These are phyloP conservation scores for Teinopalpus imperialis DNA, from an alignment of 2,888 invertebrate species.

Conservation along the genomic window DNA sequence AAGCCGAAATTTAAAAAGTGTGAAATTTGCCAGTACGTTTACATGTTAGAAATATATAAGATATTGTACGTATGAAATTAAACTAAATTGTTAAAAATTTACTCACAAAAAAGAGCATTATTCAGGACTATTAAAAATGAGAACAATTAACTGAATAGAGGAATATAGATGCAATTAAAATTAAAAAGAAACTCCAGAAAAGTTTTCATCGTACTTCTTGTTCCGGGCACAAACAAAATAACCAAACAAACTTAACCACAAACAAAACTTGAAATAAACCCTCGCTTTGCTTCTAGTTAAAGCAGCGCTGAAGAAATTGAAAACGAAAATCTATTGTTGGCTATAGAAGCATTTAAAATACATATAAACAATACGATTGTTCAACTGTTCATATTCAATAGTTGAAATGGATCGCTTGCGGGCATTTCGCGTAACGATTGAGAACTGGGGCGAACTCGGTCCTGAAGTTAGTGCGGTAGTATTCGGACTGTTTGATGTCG, in stretches of 20 bases:
- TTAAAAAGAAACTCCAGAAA: neutral
- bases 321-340: constrained; percentile 25
- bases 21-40: no score
- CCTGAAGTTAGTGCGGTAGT: constrained; percentile 23
- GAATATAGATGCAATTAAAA: no score
- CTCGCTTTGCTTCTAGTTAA: neutral
- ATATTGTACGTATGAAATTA: no score
- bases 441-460: constrained; percentile 34
- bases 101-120: no score
- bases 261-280: constrained; percentile 1
- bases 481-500: constrained; percentile 30
- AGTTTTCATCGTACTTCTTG: neutral
- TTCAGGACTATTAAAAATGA: no score
- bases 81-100: no score
- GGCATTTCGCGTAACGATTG: constrained; percentile 32
- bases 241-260: neutral
- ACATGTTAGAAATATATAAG: no score
- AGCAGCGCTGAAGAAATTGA: constrained; percentile 1
- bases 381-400: constrained; percentile 34
- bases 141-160: no score
- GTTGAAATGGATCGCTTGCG: constrained; percentile 29
- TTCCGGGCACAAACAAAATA: neutral
- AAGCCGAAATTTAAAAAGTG: no score
- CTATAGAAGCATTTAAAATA: constrained; percentile 27
- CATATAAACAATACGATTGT: constrained; percentile 37